phyloP scores from a whole-genome alignment of 1,140 invertebrate species.

The Drosophila nigromelanica region DNA sequence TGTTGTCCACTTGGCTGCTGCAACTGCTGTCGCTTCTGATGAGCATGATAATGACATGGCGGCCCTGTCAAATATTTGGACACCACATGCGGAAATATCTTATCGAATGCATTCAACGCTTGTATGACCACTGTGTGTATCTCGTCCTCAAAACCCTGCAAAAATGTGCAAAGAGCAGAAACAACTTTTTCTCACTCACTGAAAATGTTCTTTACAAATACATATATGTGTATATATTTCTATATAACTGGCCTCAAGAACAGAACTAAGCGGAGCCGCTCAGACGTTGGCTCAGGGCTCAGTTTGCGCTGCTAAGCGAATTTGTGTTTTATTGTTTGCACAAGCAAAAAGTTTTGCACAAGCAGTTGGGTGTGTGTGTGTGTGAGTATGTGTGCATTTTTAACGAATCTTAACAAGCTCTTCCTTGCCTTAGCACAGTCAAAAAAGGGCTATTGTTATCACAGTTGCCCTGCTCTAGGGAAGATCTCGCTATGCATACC shows the following conservation, averaged over 20 bases:
- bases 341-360: constrained; percentile 74
- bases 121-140: constrained; percentile 84
- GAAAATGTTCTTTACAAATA: neutral
- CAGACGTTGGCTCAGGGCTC: constrained; percentile 34
- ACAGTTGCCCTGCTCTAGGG: constrained; percentile 63
- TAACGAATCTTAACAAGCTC: constrained; percentile 82
- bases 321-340: constrained; percentile 82
- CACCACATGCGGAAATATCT: constrained; percentile 83
- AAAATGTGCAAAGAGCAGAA: constrained; percentile 36
- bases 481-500: constrained; percentile 46
- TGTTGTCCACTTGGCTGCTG: constrained; percentile 74
- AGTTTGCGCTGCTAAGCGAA: constrained; percentile 67
- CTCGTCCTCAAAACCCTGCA: constrained; percentile 87
- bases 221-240: constrained; percentile 58
- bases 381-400: constrained; percentile 68
- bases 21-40: constrained; percentile 65
- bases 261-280: constrained; percentile 43
- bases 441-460: constrained; percentile 75
- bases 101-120: constrained; percentile 83
- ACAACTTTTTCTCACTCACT: constrained; percentile 5
- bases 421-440: constrained; percentile 48
- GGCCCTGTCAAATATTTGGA: constrained; percentile 83
- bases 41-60: constrained; percentile 83
- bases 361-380: constrained; percentile 23
- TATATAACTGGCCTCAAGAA: constrained; percentile 56